Conservation (phyloP, 2,888 invertebrate species). For the Apotomis turbidana region DNA sequence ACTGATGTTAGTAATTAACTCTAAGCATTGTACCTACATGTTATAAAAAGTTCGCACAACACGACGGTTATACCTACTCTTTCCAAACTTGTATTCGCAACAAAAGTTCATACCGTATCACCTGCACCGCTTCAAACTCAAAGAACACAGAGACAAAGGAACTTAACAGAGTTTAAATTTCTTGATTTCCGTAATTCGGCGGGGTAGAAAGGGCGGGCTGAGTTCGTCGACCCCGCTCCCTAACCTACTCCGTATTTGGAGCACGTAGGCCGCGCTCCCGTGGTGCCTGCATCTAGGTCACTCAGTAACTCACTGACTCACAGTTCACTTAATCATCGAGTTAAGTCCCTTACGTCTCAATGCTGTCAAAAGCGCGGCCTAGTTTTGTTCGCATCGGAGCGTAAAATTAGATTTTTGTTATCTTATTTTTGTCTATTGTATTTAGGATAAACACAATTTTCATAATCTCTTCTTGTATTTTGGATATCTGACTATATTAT, state of each 20-base stretch:
- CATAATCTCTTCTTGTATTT: conserved; percentile 6
- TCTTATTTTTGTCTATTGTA: conserved; percentile 23
- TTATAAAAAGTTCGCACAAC: neutral
- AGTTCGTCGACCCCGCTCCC: conserved; percentile 76
- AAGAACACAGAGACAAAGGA: conserved; percentile 29
- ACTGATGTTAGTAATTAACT: too few relatives aligned
- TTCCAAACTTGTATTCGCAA: neutral
- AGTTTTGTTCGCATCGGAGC: conserved; percentile 27
- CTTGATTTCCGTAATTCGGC: conserved; percentile 56
- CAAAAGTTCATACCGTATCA: neutral
- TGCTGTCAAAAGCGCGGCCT: conserved; percentile 35
- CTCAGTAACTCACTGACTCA: conserved; percentile 43
- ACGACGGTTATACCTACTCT: neutral
- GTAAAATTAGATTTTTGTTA: conserved; percentile 32
- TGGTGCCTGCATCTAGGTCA: conserved; percentile 78
- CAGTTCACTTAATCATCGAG: conserved; percentile 74
- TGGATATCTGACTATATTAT: neutral
- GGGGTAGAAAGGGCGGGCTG: conserved; percentile 62
- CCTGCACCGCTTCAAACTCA: neutral
- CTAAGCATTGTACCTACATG: neutral
- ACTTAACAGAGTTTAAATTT: conserved; percentile 35
- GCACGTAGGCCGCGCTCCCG: conserved; percentile 71
- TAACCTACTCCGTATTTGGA: conserved; percentile 81
- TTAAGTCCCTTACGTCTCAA: conserved; percentile 46
- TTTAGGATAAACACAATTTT: conserved; percentile 20